Percentiles rank a stretch among this genome's conserved stretches.
Conservation (phyloP, 2,113 vertebrate genomes). For the Ctenomys sociabilis region DNA sequence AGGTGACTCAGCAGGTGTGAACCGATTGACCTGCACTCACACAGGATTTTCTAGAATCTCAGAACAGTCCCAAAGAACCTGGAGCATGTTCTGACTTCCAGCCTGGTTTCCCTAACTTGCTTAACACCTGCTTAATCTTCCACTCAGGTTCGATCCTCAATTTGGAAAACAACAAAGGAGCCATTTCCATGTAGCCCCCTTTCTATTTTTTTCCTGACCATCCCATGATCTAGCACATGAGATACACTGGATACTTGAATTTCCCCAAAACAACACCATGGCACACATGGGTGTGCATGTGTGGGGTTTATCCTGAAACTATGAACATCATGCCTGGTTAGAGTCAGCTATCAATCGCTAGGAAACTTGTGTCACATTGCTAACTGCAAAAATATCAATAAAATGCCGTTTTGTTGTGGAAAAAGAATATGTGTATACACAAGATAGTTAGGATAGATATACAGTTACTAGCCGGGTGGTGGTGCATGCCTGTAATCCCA, state of each 20-base stretch:
- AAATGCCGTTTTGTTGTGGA: no score
- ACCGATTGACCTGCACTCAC: not conserved
- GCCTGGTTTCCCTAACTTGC: not conserved
- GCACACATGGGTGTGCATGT: no score
- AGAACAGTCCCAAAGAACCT: not conserved
- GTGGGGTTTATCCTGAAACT: no score
- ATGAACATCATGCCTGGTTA: no score
- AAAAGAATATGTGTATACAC: no score
- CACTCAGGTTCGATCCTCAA: not conserved
- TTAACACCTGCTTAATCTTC: not conserved
- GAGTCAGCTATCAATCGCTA: no score
- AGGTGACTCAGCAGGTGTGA: no score
- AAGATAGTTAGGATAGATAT: no score
- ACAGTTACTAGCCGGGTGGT: no score
- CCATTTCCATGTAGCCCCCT: not conserved
- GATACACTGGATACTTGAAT: not conserved
- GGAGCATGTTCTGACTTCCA: not conserved
- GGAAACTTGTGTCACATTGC: no score
- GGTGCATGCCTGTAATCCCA: no score
- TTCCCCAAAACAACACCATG: not conserved
- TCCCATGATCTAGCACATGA: not conserved
- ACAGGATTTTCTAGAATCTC: not conserved
- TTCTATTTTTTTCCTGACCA: not conserved
- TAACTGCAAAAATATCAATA: no score
- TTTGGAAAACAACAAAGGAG: not conserved